Evolutionary conservation across 92 coral and sea anemone species (phyloP), one percentile per base, ranked within the genome.

Genomic region (Zoanthus solanderi): DNA sequence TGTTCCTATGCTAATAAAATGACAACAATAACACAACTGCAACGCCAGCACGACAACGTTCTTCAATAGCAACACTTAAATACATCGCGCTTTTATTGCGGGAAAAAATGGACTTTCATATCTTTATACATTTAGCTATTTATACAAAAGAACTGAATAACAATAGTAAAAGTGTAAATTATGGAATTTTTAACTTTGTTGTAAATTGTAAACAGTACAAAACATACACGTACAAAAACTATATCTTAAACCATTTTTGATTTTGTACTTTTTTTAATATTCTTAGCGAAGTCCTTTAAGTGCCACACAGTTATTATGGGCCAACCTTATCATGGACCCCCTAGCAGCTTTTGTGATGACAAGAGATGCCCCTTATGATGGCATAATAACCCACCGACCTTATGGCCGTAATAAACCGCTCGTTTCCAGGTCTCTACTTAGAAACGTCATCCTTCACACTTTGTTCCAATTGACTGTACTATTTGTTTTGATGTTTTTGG

Each of bases 301-400:
- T 83, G 98, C 96, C 3, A 92, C 98, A 15, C 98, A 95, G 89
- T 90, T 95, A 30, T 92, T 95, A 13, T 95, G 98, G 98, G 87
- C 92, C 16, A 95, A 95, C 88, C 94, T 95, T 37, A 93, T 95
- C 77, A 93, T 95, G 96, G 98, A 95, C 79, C 90, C 94, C 47
- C 79, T 95, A 44, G 98, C 98, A 1, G 92, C 96, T 6, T 45
- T 95, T 16, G 94, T 95, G 7, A 84, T 95, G 45, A 91, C 96
- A 17, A 84, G 98, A 44, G 98, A 95, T 83, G 87, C 87, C 4
- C 98, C 98, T 9, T 81, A 94, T 44, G 78, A 86, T 37, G 87
- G 90, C 30, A 87, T 95, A 63, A 89, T 95, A 11, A 89, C 45
- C 7, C 98, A 95, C 90, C 92, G 74, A 86, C 94, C 98, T 0